Evolutionary conservation across 2,888 invertebrate genomes (phyloP).

Genomic region (Desoria tigrina): DNA sequence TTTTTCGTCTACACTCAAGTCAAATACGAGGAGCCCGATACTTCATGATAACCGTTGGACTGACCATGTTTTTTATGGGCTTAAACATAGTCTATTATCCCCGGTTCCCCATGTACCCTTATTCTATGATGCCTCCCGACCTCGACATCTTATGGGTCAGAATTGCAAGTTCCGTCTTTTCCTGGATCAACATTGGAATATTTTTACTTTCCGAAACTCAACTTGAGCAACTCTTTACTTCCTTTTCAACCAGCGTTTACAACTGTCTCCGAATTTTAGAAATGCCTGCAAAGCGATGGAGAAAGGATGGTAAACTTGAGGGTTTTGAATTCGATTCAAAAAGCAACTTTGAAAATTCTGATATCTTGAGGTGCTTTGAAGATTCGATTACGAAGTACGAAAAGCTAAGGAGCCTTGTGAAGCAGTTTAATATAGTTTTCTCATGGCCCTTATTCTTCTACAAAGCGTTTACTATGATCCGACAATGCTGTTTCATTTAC

Average conservation of each 20-base stretch:
- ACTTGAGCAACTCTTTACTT: constrained; percentile 10
- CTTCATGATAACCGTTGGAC: too few species aligned
- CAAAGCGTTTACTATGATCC: constrained; percentile 9
- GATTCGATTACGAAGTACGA: constrained; percentile 6
- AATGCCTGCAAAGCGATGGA: background rate
- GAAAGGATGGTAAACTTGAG: too few species aligned
- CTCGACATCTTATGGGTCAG: constrained; percentile 19
- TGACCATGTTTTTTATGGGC: too few species aligned
- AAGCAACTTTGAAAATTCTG: background rate
- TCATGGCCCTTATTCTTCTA: constrained; percentile 19
- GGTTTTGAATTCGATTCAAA: background rate
- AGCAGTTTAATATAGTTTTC: constrained; percentile 9
- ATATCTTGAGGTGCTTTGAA: constrained; percentile 1
- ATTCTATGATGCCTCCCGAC: constrained; percentile 2
- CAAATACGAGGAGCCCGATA: too few species aligned
- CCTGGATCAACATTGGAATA: background rate
- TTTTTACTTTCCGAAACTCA: constrained; percentile 10
- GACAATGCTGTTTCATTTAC: constrained; percentile 20
- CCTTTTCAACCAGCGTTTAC: constrained; percentile 22
- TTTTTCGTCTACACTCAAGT: too few species aligned
- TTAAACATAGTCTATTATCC: too few species aligned
- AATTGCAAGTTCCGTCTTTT: background rate
- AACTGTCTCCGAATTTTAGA: constrained; percentile 6
- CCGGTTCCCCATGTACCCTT: constrained; percentile 19
- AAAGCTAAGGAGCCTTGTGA: background rate